Evolutionary conservation across 2,888 invertebrate genomes (phyloP), one percentile per base, ranked within the genome.

Genomic region (Tipula confusa): DNA sequence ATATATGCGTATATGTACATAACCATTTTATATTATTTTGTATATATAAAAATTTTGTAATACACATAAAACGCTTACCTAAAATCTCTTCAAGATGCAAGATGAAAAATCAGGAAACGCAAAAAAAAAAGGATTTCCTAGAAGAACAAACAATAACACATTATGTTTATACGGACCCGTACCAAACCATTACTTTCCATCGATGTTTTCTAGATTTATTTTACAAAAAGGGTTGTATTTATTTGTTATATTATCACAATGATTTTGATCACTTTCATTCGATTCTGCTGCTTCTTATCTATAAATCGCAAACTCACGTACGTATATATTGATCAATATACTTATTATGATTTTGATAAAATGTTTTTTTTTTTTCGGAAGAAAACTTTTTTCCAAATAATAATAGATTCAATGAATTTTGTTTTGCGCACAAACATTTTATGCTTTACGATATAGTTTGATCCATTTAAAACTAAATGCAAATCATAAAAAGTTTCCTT

Each of bases 41-140:
- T 43, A n/a, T n/a, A n/a, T n/a, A 9, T 2, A 64, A 24, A 64
- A 24, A 64, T 64, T 24, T 24, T 18, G 64, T 24, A 64, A 64
- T 64, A 64, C 24, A 24, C 64, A 64, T 64, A 64, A 64, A 64
- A 64, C 64, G 64, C 64, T 64, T 64, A 24, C 64, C 64, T 64
- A 64, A 64, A 64, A n/a, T 64, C 64, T 24, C 24, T 64, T 64
- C 24, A 64, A 64, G 64, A 24, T 24, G 24, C 24, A 64, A 64
- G 64, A 24, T 24, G 24, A 64, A 64, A 38, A 64, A 24, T 64
- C 24, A 64, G 43, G 15, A n/a, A 11, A 64, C 24, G 64, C 18
- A 18, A n/a, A 43, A 43, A 64, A 64, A 64, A 64, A 18, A 9
- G 24, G 9, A 7, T 64, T 64, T 64, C 24, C 64, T 24, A 24